Conservation (phyloP, 2,888 invertebrate species). For the Gibbula magus region DNA sequence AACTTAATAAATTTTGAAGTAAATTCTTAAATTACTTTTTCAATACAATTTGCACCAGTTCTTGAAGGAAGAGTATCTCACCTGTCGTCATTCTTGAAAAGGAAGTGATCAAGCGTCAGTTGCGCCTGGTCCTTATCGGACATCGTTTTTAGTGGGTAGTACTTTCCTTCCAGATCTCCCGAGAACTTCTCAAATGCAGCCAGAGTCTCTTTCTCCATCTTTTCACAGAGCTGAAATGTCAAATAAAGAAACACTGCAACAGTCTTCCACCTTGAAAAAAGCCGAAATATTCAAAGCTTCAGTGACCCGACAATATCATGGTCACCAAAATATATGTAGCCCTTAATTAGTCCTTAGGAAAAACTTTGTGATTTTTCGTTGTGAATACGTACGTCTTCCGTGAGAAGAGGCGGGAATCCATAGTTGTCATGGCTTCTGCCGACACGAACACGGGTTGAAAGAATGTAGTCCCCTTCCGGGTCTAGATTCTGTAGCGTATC, state of each 20-base stretch:
- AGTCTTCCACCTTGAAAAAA: too few species aligned
- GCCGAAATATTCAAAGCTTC: too few species aligned
- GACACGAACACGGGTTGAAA: constrained; percentile 60
- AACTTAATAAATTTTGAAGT: too few species aligned
- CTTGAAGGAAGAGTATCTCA: too few species aligned
- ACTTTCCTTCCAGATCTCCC: constrained; percentile 38
- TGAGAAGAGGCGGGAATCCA: constrained; percentile 83
- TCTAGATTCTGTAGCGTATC: constrained; percentile 83
- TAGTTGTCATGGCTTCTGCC: constrained; percentile 58
- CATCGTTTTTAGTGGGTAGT: constrained; percentile 50
- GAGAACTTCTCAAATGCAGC: constrained; percentile 28
- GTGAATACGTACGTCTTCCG: constrained; percentile 70
- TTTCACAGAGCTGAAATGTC: constrained; percentile 18
- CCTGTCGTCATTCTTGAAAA: constrained; percentile 41
- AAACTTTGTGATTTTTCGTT: too few species aligned
- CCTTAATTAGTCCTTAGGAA: too few species aligned
- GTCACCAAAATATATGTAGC: too few species aligned
- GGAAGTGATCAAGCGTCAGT: constrained; percentile 57
- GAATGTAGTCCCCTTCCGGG: constrained; percentile 47
- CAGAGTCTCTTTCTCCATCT: constrained; percentile 33
- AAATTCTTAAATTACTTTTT: too few species aligned
- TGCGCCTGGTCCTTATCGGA: constrained; percentile 43
- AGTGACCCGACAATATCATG: too few species aligned
- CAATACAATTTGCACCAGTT: too few species aligned
- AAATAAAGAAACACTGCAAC: too few species aligned